Evolutionary conservation across 1,140 invertebrate species (phyloP).

Genomic region (Platyura marginata): DNA sequence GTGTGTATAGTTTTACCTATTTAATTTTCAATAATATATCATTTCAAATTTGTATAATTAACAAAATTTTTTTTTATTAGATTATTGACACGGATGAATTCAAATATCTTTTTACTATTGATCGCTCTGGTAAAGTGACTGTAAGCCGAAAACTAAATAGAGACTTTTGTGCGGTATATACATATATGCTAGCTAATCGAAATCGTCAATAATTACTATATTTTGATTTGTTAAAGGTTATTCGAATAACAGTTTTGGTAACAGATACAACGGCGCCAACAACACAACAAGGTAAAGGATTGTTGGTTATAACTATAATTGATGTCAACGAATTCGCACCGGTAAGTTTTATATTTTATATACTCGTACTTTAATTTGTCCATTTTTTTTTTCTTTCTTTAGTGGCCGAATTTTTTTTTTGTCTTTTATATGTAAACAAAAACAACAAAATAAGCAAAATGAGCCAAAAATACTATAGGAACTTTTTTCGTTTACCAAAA

Average conservation of each 20-base stretch:
- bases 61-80: too few species aligned
- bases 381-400: too few species aligned
- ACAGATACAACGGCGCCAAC: conserved; percentile 60
- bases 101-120: conserved; percentile 54
- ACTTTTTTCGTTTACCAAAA: too few species aligned
- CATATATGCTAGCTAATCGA: not conserved
- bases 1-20: conserved; percentile 12
- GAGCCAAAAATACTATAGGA: too few species aligned
- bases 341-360: too few species aligned
- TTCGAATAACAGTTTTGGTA: conserved; percentile 49
- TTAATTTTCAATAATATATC: too few species aligned
- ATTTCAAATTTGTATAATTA: conserved; percentile 3
- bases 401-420: too few species aligned
- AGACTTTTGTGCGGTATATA: conserved; percentile 18
- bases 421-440: too few species aligned
- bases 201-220: too few species aligned
- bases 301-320: conserved; percentile 68
- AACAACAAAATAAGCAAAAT: too few species aligned
- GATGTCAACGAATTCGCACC: conserved; percentile 53
- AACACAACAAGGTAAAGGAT: conserved; percentile 53
- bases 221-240: conserved; percentile 6
- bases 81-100: conserved; percentile 28
- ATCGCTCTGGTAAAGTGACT: conserved; percentile 47
- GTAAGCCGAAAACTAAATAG: conserved; percentile 28
- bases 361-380: too few species aligned